Evolutionary conservation across 2,113 vertebrate genomes (phyloP).

Genomic region (Maccullochella peelii): DNA sequence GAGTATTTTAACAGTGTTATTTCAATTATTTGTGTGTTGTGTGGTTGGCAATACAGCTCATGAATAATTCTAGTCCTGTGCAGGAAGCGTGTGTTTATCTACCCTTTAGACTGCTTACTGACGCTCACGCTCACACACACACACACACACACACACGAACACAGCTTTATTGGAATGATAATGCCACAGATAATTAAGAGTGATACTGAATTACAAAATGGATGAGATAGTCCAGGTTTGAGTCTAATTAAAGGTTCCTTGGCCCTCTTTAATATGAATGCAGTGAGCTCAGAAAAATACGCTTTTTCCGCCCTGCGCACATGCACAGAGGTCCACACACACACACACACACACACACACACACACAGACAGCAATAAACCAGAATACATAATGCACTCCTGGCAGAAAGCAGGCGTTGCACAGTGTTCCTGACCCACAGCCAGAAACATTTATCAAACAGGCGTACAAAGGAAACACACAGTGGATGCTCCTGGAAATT

Average conservation of each 20-base stretch:
- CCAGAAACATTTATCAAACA: constrained; percentile 33
- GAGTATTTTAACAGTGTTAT: constrained; percentile 57
- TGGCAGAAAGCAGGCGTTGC: constrained; percentile 13
- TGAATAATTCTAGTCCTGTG: constrained; percentile 70
- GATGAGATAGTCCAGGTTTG: constrained; percentile 42
- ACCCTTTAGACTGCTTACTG: constrained; percentile 57
- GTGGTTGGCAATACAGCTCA: constrained; percentile 61
- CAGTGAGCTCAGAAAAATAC: not conserved
- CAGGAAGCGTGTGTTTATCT: constrained; percentile 68
- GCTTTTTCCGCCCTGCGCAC: not conserved
- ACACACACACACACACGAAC: constrained; percentile 23
- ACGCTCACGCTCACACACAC: constrained; percentile 38
- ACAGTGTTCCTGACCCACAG: constrained; percentile 19
- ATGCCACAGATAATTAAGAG: constrained; percentile 68
- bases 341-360: not conserved
- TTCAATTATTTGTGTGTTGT: constrained; percentile 69
- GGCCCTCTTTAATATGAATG: constrained; percentile 17
- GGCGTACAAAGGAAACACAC: no score
- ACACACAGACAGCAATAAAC: constrained; percentile 2
- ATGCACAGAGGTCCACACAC: not conserved
- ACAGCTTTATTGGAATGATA: constrained; percentile 39
- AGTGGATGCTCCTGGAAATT: not conserved
- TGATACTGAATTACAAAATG: constrained; percentile 50
- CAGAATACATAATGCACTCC: constrained; percentile 2
- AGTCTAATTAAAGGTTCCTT: constrained; percentile 59